Evolutionary conservation across 92 coral and sea anemone species (phyloP).

Genomic region (Ricordea florida): DNA sequence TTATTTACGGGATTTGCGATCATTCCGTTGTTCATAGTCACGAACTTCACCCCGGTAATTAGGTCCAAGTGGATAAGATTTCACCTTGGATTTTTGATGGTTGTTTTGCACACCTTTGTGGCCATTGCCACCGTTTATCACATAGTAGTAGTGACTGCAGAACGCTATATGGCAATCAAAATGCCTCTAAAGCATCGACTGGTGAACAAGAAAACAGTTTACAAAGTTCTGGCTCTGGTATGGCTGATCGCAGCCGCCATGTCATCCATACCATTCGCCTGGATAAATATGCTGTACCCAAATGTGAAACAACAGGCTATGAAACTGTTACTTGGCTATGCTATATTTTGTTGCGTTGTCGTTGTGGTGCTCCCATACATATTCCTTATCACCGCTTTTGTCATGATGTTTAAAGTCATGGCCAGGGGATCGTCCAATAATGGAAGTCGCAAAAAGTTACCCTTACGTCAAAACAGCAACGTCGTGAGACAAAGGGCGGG

Average conservation of each 20-base stretch:
- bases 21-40: conserved; percentile 5
- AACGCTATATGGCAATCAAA: conserved; percentile 33
- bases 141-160: conserved; percentile 23
- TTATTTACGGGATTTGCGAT: neutral
- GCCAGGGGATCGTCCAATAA: neutral
- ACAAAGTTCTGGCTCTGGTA: neutral
- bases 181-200: conserved; percentile 22
- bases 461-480: neutral
- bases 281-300: conserved; percentile 17
- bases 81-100: conserved; percentile 15
- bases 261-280: conserved; percentile 5
- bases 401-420: conserved; percentile 6
- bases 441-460: neutral
- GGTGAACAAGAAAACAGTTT: neutral
- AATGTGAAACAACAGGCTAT: neutral
- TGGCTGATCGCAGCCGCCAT: conserved; percentile 8
- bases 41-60: neutral
- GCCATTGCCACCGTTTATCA: conserved; percentile 29
- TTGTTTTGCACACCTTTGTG: conserved; percentile 33
- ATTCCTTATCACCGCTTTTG: conserved; percentile 13
- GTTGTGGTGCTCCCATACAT: conserved; percentile 21
- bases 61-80: neutral
- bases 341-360: conserved; percentile 3
- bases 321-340: neutral
- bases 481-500: too few species aligned